Base-by-base conservation (phyloP, 2,797 vertebrate species). In the Myripristis murdjan region DNA sequence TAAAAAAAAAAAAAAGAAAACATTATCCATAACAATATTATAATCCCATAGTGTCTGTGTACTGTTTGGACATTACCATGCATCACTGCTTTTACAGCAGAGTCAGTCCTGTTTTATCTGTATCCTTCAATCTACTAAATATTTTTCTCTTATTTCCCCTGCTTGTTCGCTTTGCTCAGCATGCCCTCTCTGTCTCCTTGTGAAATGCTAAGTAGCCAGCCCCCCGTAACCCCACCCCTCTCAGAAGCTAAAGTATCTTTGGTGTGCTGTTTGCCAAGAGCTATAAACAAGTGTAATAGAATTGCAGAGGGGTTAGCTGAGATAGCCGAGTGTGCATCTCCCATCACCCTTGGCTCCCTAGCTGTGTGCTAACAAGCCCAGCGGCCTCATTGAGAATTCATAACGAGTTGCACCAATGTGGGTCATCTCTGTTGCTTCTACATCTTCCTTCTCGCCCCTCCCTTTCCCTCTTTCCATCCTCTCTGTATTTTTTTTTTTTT, bases 211-310 rank as follows among this genome's bases (percentile, higher is more conserved):
- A 91, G 78, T 73, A 91, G 81, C 65, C 61, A 1, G 75, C 71
- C 81, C 73, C 33, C 82, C 74, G 89, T 86, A 81, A 86, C 86
- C 85, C 70, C 64, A 58, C 72, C 81, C 75, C 70, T 84, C 75
- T 84, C 57, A 70, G 64, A 84, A 78, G 80, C 87, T 75, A 65
- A 85, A 76, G 63, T 87, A 90, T 88, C 83, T 91, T 91, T 87
- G 76, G 81, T 82, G 76, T 70, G 79, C 82, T 58, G 57, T 88
- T 91, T 93, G 91, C 89, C 90, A 93, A 87, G 69, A 90, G 89
- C 90, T 75, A 91, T 89, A 92, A 93, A 92, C 89, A 90, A 92
- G 83, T 87, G 82, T 89, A 90, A 92, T 90, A 88, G 87, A 93
- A 92, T 88, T 87, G 90, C 84, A 72, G 81, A 76, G 75, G 81